These are phyloP conservation scores for Parapristionchus giblindavisi DNA, from an alignment of 2,888 invertebrate species.

Conservation along the genomic window DNA sequence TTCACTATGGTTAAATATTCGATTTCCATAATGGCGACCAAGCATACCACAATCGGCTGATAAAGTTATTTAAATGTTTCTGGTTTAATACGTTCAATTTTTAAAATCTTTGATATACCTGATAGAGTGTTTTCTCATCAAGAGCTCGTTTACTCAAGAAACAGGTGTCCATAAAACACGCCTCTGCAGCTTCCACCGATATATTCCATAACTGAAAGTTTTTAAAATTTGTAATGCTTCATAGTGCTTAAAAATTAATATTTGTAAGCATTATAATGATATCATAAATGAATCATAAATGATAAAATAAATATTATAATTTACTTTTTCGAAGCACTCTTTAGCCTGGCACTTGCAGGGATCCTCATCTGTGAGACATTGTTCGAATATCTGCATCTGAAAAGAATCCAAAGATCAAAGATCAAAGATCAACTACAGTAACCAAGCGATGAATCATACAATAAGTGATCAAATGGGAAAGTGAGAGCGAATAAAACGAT, in stretches of 20 bases:
- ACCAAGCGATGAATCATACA: too few relatives aligned
- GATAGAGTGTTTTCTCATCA: slow-evolving; percentile 46
- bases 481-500: too few relatives aligned
- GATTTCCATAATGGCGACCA: too few relatives aligned
- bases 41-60: background rate
- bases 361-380: background rate
- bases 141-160: slow-evolving; percentile 53
- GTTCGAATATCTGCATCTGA: slow-evolving; percentile 1
- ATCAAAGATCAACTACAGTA: too few relatives aligned
- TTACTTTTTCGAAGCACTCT: background rate
- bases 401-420: too few relatives aligned
- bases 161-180: slow-evolving; percentile 54
- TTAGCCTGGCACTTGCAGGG: slow-evolving; percentile 21
- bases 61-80: background rate
- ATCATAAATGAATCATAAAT: background rate
- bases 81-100: background rate
- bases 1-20: too few relatives aligned
- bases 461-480: too few relatives aligned
- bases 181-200: slow-evolving; percentile 47
- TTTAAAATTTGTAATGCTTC: background rate
- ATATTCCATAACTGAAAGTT: slow-evolving; percentile 42
- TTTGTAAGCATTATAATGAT: background rate
- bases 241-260: background rate
- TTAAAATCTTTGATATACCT: slow-evolving; percentile 29
- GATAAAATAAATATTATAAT: background rate